Conservation (phyloP, 2,797 vertebrate species). For the Natrix natrix region DNA sequence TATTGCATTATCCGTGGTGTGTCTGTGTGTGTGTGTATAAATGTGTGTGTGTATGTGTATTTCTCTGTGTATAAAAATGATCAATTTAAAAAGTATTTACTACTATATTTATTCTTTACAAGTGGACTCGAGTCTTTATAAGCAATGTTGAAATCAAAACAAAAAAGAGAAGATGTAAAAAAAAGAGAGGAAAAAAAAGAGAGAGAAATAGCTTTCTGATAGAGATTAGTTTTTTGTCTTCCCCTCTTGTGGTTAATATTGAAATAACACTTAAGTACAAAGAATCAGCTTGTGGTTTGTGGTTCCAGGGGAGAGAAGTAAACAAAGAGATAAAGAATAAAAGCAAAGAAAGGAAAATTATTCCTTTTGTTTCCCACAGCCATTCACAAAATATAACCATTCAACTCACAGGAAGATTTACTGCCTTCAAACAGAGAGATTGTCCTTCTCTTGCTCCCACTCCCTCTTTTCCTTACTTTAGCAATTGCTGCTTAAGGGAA, state of each 20-base stretch:
- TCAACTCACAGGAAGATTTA: background rate
- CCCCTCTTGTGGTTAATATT: background rate
- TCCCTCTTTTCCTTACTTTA: background rate
- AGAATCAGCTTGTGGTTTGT: background rate
- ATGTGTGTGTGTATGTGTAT: background rate
- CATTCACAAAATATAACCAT: background rate
- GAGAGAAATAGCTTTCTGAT: background rate
- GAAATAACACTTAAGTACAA: background rate
- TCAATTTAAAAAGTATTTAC: background rate
- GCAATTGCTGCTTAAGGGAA: background rate
- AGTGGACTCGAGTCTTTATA: background rate
- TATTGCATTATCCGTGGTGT: background rate
- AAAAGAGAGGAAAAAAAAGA: background rate
- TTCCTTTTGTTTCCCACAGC: background rate
- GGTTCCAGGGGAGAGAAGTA: background rate
- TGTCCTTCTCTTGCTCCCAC: background rate
- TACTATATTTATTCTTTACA: background rate
- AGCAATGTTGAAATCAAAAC: background rate
- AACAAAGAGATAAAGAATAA: background rate
- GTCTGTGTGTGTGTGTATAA: no score
- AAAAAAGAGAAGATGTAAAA: background rate
- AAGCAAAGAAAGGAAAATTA: background rate
- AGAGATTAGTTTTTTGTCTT: background rate
- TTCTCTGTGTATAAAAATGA: background rate
- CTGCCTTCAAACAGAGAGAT: background rate